These are phyloP conservation scores for Leptura quadrifasciata DNA, from an alignment of 2,888 invertebrate species.

Conservation along the genomic window DNA sequence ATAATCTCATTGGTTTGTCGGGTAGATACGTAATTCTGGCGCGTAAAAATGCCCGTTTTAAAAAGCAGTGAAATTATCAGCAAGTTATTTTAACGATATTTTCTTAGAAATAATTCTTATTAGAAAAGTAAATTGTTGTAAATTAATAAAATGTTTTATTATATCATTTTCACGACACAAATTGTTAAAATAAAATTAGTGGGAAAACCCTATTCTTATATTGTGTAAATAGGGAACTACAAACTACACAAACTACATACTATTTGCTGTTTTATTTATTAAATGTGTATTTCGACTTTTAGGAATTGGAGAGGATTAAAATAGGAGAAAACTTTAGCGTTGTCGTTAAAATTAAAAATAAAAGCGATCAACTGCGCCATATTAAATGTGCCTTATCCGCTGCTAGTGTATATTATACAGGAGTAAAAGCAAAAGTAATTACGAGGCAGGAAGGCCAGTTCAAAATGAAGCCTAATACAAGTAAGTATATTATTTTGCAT, in stretches of 20 bases:
- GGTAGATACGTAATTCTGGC: too few relatives aligned
- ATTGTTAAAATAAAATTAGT: too few relatives aligned
- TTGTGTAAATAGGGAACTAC: background rate
- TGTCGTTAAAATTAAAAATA: constrained; percentile 81
- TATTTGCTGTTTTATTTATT: background rate
- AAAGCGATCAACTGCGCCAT: constrained; percentile 76
- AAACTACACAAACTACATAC: background rate
- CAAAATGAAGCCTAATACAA: constrained; percentile 78
- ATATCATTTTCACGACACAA: too few relatives aligned
- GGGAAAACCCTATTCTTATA: too few relatives aligned
- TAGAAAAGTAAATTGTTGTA: too few relatives aligned
- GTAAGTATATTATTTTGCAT: constrained; percentile 72
- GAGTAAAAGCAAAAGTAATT: constrained; percentile 82
- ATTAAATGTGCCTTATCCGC: constrained; percentile 82
- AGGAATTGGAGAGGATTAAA: constrained; percentile 82
- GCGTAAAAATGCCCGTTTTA: too few relatives aligned
- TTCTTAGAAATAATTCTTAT: too few relatives aligned
- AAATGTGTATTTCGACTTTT: constrained; percentile 65
- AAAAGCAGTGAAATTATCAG: too few relatives aligned
- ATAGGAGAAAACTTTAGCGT: constrained; percentile 83
- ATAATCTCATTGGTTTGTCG: too few relatives aligned
- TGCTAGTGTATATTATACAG: constrained; percentile 86
- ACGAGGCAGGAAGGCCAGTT: constrained; percentile 83
- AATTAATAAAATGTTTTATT: too few relatives aligned
- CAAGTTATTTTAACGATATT: too few relatives aligned